Evolutionary conservation across 2,888 invertebrate genomes (phyloP).

Genomic region (Agonopterix heracliana): DNA sequence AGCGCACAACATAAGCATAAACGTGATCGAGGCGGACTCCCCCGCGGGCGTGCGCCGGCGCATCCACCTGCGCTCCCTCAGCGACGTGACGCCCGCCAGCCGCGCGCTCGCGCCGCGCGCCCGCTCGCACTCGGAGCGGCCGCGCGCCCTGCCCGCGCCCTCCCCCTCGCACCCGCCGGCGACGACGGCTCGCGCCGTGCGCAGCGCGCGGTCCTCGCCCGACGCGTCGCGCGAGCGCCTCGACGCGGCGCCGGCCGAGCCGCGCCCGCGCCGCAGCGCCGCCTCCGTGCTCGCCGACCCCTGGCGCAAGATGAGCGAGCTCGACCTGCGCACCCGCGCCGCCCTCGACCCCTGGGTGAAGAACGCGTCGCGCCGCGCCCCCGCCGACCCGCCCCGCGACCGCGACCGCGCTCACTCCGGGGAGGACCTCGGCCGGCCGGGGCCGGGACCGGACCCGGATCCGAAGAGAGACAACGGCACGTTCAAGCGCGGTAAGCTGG

Average conservation of each 20-base stretch:
- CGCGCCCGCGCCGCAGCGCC: conserved; percentile 35
- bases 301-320: conserved; percentile 56
- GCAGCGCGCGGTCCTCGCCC: conserved; percentile 57
- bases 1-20: conserved; percentile 59
- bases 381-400: conserved; percentile 1
- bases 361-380: conserved; percentile 18
- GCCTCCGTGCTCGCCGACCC: conserved; percentile 37
- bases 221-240: conserved; percentile 21
- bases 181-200: conserved; percentile 24
- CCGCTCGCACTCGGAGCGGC: conserved; percentile 60
- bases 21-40: conserved; percentile 64
- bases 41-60: conserved; percentile 56
- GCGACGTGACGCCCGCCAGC: conserved; percentile 64
- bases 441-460: background rate
- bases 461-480: conserved; percentile 23
- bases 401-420: conserved; percentile 7
- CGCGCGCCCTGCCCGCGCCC: conserved; percentile 40
- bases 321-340: conserved; percentile 26
- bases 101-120: conserved; percentile 52
- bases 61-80: conserved; percentile 61
- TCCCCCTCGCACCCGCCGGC: conserved; percentile 29
- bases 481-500: conserved; percentile 37
- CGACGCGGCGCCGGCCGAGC: conserved; percentile 22
- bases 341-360: conserved; percentile 36
- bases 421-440: conserved; percentile 18